phyloP scores from a whole-genome alignment of 2,888 invertebrate species.

The Diploptera punctata region DNA sequence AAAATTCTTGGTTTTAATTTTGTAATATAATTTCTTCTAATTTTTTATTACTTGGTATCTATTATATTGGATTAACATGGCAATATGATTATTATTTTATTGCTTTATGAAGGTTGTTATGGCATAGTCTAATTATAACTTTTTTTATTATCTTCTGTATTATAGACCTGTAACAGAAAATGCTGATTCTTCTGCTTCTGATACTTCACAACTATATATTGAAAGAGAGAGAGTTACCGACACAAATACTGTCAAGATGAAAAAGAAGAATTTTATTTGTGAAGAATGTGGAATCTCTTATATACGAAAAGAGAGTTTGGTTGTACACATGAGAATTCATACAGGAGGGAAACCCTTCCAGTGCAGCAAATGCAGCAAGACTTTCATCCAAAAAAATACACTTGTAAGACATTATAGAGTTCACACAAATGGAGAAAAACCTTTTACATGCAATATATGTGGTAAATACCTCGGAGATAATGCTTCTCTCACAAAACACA shows the following conservation, averaged over 20 bases:
- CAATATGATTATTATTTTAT: background rate
- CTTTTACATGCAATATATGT: constrained; percentile 20
- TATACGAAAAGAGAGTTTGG: background rate
- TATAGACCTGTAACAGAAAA: background rate
- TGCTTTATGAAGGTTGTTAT: no score
- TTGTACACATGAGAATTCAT: background rate
- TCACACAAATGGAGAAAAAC: constrained; percentile 7
- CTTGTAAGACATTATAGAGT: constrained; percentile 8
- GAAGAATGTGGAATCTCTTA: constrained; percentile 2
- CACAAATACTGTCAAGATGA: background rate
- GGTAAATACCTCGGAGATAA: constrained; percentile 9
- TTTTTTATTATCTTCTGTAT: background rate
- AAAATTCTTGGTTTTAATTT: no score
- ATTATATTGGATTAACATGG: background rate
- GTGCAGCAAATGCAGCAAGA: constrained; percentile 10
- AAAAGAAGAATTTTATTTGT: background rate
- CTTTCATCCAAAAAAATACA: constrained; percentile 1
- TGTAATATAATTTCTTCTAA: no score
- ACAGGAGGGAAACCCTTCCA: constrained; percentile 4
- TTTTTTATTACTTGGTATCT: no score
- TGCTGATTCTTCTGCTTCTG: background rate
- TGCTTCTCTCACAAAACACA: constrained; percentile 23
- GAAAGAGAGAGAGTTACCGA: background rate
- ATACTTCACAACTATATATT: background rate
- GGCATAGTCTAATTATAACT: background rate